These are phyloP conservation scores for Stegophylla sp. DNA, from an alignment of 2,888 invertebrate genomes.

Conservation along the genomic window DNA sequence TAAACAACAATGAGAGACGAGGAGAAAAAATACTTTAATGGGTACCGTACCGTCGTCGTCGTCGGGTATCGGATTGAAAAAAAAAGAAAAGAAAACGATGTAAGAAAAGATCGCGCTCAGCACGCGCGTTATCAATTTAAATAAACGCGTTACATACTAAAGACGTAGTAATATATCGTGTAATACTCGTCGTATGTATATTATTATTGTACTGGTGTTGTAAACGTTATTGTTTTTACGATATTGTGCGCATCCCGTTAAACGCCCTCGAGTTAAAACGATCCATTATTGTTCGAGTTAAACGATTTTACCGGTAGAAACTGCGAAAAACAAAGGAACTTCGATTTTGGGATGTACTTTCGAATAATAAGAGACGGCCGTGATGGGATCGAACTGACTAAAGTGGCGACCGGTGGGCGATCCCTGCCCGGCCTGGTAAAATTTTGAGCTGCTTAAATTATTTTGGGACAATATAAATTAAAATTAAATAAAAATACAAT, in stretches of 20 bases:
- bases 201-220: background rate
- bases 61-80: background rate
- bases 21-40: background rate
- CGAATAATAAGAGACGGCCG: too few species aligned
- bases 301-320: background rate
- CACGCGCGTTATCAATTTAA: constrained; percentile 46
- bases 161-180: background rate
- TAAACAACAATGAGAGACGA: background rate
- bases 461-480: too few species aligned
- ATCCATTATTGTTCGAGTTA: background rate
- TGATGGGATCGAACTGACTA: too few species aligned
- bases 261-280: constrained; percentile 39
- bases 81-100: background rate
- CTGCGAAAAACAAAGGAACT: too few species aligned
- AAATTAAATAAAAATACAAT: too few species aligned
- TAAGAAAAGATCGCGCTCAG: constrained; percentile 23
- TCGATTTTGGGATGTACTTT: too few species aligned
- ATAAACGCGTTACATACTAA: constrained; percentile 38
- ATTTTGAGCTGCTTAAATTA: too few species aligned
- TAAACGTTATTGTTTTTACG: background rate
- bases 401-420: too few species aligned
- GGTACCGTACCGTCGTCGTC: background rate
- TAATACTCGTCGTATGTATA: background rate
- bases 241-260: background rate
- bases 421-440: too few species aligned